Evolutionary conservation across 2,888 invertebrate genomes (phyloP).

Genomic region (Ormyrus nitidulus): DNA sequence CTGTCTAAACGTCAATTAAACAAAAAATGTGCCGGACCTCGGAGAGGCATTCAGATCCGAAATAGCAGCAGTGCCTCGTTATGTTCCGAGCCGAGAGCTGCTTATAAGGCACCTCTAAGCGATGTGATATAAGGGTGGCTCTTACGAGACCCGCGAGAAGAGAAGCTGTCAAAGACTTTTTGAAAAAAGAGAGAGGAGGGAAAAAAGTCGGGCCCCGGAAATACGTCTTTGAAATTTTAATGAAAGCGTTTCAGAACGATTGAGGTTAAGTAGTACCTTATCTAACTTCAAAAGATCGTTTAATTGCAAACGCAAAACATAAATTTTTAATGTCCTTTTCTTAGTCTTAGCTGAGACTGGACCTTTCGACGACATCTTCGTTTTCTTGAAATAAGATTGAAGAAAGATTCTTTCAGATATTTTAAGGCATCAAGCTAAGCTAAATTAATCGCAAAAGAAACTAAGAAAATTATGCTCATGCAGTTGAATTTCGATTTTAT

Average conservation of each 20-base stretch:
- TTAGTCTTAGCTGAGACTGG: background rate
- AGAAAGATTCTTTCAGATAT: background rate
- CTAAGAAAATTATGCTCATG: too few relatives aligned
- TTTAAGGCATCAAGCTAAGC: too few relatives aligned
- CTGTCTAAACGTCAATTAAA: constrained; percentile 44
- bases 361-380: constrained; percentile 27
- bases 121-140: constrained; percentile 41
- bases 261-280: constrained; percentile 54
- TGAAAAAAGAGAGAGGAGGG: constrained; percentile 26
- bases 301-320: constrained; percentile 41
- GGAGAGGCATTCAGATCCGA: constrained; percentile 8
- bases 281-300: constrained; percentile 48
- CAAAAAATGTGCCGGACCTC: constrained; percentile 22
- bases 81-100: constrained; percentile 28
- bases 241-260: constrained; percentile 53
- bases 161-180: constrained; percentile 44
- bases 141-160: constrained; percentile 10
- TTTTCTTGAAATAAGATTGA: background rate
- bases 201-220: constrained; percentile 12
- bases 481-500: too few relatives aligned
- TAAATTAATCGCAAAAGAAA: too few relatives aligned
- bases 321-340: constrained; percentile 32
- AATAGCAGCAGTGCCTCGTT: constrained; percentile 18
- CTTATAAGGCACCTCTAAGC: constrained; percentile 30
- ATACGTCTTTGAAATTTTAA: constrained; percentile 55